Conservation (phyloP, 2,113 vertebrate species). For the Callionymus lyra region DNA sequence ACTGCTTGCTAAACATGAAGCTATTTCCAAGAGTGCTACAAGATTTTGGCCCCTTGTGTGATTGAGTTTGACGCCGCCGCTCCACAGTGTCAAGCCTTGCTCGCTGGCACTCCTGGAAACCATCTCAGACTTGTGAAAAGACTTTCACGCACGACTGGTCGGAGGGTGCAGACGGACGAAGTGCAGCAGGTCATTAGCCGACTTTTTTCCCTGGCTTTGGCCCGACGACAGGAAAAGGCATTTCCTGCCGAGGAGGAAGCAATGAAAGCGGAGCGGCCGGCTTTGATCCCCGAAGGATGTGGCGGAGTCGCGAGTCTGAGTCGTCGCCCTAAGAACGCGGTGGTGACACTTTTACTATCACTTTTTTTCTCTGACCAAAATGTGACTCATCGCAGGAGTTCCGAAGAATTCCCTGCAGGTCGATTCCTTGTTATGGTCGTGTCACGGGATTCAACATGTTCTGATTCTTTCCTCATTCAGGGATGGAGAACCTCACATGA, state of each 20-base stretch:
- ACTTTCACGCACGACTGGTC: constrained; percentile 1
- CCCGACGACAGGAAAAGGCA: constrained; percentile 49
- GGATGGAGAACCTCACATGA: constrained; percentile 49
- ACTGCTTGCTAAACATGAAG: too few species aligned
- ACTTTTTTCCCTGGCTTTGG: constrained; percentile 26
- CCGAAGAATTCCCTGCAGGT: constrained; percentile 32
- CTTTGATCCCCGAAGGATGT: constrained; percentile 54
- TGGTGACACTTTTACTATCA: constrained; percentile 45
- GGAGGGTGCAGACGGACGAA: constrained; percentile 21
- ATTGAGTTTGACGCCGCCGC: too few species aligned
- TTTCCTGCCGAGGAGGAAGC: constrained; percentile 55
- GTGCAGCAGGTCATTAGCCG: constrained; percentile 53
- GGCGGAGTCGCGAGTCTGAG: constrained; percentile 40
- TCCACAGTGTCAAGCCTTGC: too few species aligned
- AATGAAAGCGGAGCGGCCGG: constrained; percentile 39
- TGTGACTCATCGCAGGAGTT: constrained; percentile 49
- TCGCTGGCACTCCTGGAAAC: too few species aligned
- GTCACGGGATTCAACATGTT: constrained; percentile 20
- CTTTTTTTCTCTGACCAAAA: constrained; percentile 20
- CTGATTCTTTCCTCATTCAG: constrained; percentile 37
- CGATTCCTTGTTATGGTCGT: constrained; percentile 27
- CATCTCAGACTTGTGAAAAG: too few species aligned
- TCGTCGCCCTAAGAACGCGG: constrained; percentile 40
- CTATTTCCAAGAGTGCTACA: too few species aligned
- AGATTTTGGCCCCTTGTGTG: too few species aligned